phyloP scores from a whole-genome alignment of 2,888 invertebrate genomes.

The Limenitis arthemis region DNA sequence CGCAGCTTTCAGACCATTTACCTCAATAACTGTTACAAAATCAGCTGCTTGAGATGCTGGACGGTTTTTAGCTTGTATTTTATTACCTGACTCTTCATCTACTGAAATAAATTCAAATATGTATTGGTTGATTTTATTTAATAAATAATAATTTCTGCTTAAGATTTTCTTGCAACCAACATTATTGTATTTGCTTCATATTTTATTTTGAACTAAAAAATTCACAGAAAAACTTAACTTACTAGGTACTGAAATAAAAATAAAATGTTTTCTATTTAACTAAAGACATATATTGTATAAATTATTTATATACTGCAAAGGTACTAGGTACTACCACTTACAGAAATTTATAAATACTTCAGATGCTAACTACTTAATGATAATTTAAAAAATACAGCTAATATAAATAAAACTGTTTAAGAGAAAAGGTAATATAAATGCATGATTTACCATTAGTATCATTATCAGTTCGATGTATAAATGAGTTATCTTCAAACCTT shows the following conservation, averaged over 20 bases:
- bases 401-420: neutral
- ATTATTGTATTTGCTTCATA: neutral
- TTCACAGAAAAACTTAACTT: too few relatives aligned
- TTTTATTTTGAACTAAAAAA: too few relatives aligned
- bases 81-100: constrained; percentile 57
- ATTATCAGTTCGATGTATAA: constrained; percentile 83
- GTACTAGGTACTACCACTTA: too few relatives aligned
- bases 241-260: too few relatives aligned
- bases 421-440: too few relatives aligned
- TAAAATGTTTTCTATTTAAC: too few relatives aligned
- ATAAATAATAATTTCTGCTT: neutral
- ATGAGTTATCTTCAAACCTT: constrained; percentile 75
- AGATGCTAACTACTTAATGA: neutral
- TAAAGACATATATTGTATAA: too few relatives aligned
- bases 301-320: too few relatives aligned
- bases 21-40: constrained; percentile 92
- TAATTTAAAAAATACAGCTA: neutral
- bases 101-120: constrained; percentile 33
- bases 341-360: too few relatives aligned
- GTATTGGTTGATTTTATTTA: neutral
- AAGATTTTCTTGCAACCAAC: neutral
- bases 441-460: constrained; percentile 43
- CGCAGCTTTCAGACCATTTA: constrained; percentile 81
- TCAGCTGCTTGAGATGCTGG: constrained; percentile 71
- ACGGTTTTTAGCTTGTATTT: constrained; percentile 61